These are phyloP conservation scores for Onychomys leucogaster DNA, from an alignment of 2,797 vertebrate genomes.

Conservation along the genomic window DNA sequence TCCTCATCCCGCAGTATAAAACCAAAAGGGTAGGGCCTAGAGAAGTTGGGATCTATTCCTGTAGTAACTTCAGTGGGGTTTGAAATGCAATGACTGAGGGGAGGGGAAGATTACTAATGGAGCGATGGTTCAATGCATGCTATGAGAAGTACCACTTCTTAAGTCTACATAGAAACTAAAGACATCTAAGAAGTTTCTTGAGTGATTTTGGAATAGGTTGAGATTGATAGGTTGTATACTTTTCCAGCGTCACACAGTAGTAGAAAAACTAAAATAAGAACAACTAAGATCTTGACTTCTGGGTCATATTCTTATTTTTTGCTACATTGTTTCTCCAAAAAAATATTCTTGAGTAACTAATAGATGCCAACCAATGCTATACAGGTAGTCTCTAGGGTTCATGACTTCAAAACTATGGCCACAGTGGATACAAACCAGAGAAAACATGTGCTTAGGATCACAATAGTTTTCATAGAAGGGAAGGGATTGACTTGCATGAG, in stretches of 20 bases:
- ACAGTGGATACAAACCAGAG: background rate
- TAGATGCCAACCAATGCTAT: background rate
- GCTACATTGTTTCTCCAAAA: background rate
- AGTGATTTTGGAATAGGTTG: background rate
- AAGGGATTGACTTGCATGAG: background rate
- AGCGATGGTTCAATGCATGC: background rate
- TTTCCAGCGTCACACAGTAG: constrained; percentile 12
- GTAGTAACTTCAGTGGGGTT: background rate
- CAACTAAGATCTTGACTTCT: constrained; percentile 23
- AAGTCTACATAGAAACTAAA: constrained; percentile 16
- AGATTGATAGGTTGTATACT: background rate
- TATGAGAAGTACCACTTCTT: background rate
- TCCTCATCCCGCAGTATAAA: background rate
- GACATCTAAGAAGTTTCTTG: constrained; percentile 8
- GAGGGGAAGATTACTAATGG: background rate
- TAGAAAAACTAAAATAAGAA: constrained; percentile 24
- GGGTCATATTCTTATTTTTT: background rate
- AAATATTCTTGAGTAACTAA: background rate
- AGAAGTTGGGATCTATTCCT: background rate
- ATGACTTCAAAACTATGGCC: background rate
- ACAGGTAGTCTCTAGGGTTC: background rate
- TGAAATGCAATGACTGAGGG: background rate
- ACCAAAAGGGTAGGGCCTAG: background rate
- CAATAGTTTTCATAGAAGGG: background rate
- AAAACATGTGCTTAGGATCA: background rate